phyloP scores from a whole-genome alignment of 2,888 invertebrate species.

The Chironomus tentans region DNA sequence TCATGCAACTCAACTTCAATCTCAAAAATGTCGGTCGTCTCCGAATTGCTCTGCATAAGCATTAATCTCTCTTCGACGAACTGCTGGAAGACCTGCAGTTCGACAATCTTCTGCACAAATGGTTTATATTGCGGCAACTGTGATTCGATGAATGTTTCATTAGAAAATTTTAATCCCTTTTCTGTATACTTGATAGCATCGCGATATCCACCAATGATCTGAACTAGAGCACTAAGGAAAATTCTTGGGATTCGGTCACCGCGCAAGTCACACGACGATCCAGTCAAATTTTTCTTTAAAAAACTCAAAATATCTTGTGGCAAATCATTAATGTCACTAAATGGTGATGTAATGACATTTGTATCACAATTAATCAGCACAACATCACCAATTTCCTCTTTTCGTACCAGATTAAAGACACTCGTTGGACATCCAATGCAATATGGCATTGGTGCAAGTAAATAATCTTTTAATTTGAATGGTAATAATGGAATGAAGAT shows the following conservation, averaged over 20 bases:
- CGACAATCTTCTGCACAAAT: slow-evolving; percentile 81
- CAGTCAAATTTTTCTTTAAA: slow-evolving; percentile 40
- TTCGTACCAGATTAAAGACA: slow-evolving; percentile 44
- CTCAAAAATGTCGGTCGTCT: slow-evolving; percentile 93
- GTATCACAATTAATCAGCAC: slow-evolving; percentile 90
- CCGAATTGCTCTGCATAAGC: slow-evolving; percentile 84
- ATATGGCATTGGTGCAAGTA: slow-evolving; percentile 95
- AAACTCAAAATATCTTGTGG: slow-evolving; percentile 77
- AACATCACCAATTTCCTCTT: slow-evolving; percentile 84
- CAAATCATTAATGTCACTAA: slow-evolving; percentile 80
- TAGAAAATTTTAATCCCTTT: slow-evolving; percentile 72
- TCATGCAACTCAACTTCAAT: slow-evolving; percentile 60
- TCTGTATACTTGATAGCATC: slow-evolving; percentile 75
- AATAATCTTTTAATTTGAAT: slow-evolving; percentile 75
- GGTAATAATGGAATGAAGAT: slow-evolving; percentile 95
- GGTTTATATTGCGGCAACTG: slow-evolving; percentile 77
- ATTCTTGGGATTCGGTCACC: slow-evolving; percentile 77
- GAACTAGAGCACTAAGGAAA: slow-evolving; percentile 83
- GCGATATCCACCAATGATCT: slow-evolving; percentile 88
- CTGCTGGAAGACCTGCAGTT: slow-evolving; percentile 92
- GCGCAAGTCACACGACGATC: slow-evolving; percentile 30
- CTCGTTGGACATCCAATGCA: slow-evolving; percentile 26
- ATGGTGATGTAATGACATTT: slow-evolving; percentile 76
- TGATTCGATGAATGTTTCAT: slow-evolving; percentile 78
- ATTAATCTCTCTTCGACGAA: slow-evolving; percentile 91